A percentile compares a stretch with the other conserved stretches of the same genome.
phyloP scores from a whole-genome alignment of 2,797 vertebrate genomes.

The Phrynocephalus guinanensis region DNA sequence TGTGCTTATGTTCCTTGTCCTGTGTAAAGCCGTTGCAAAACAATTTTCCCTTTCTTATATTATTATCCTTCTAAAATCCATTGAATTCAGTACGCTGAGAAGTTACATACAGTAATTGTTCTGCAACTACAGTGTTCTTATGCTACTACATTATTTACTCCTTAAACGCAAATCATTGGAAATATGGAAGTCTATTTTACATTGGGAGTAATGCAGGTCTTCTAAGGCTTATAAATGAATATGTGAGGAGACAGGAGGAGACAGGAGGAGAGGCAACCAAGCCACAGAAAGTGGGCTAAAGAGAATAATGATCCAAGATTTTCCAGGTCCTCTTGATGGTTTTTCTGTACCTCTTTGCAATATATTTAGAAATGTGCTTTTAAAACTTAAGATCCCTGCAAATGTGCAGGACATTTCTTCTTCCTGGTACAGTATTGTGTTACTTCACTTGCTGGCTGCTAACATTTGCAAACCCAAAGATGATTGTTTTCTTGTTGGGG shows the following conservation, averaged over 20 bases:
- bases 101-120: background rate
- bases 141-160: background rate
- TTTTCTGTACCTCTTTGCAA: background rate
- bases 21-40: background rate
- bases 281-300: background rate
- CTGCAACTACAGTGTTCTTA: background rate
- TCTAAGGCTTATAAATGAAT: background rate
- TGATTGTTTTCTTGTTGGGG: background rate
- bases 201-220: background rate
- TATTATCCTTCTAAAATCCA: background rate
- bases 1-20: background rate
- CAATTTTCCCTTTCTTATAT: background rate
- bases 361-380: background rate
- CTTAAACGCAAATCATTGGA: slow-evolving; percentile 11
- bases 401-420: background rate
- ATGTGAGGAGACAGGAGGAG: background rate
- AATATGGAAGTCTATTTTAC: background rate
- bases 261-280: background rate
- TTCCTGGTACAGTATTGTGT: too few relatives aligned
- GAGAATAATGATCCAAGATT: background rate
- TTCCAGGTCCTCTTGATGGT: background rate
- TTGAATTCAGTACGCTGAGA: background rate
- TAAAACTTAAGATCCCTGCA: too few relatives aligned
- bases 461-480: too few relatives aligned
- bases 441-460: too few relatives aligned